These are phyloP conservation scores for Microctonus brassicae DNA, from an alignment of 2,888 invertebrate genomes.

Conservation along the genomic window DNA sequence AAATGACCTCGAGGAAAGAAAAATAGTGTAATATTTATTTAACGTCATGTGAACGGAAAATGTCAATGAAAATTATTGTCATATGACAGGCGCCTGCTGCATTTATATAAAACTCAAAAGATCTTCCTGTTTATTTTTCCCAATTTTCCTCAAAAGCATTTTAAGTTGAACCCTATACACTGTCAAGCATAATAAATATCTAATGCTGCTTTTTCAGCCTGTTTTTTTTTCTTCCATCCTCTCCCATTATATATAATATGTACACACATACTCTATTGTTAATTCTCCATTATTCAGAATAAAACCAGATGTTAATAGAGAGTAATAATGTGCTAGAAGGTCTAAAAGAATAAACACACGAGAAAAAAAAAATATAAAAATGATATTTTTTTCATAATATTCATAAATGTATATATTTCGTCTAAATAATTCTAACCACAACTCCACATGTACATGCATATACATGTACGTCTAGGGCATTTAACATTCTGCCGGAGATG, in stretches of 20 bases:
- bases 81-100: not conserved
- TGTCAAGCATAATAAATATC: not conserved
- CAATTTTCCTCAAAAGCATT: not conserved
- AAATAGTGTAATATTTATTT: not conserved
- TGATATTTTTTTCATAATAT: not conserved
- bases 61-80: not conserved
- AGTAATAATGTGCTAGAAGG: not conserved
- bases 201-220: not conserved
- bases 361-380: not conserved
- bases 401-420: not conserved
- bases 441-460: not conserved
- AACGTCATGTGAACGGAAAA: not conserved
- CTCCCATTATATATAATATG: not conserved
- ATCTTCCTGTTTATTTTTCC: not conserved
- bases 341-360: not conserved
- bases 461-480: not conserved
- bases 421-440: not conserved
- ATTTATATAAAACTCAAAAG: not conserved
- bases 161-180: not conserved
- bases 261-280: not conserved
- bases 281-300: not conserved
- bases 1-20: not conserved
- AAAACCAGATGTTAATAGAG: not conserved
- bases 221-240: not conserved
- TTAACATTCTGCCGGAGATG: too few relatives aligned